Evolutionary conservation across 2,113 vertebrate species (phyloP), one percentile per base, ranked within the genome.

Genomic region (Acrocephalus arundinaceus): DNA sequence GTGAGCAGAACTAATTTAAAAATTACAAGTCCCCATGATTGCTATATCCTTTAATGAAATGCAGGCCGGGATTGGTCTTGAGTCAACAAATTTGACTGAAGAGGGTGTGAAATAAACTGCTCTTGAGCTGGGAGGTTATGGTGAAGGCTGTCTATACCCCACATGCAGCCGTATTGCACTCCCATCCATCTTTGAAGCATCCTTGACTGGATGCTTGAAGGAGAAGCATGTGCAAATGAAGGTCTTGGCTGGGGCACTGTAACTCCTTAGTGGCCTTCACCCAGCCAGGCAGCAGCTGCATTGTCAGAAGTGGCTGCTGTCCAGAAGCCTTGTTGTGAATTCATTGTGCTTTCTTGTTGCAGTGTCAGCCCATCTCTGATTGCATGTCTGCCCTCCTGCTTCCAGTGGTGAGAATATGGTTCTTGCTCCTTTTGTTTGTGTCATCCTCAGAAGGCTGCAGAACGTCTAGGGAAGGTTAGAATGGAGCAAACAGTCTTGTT

Each of bases 191-290:
- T 93, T 10, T 61, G 70, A 31, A 54, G 23, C 73, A 82, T 81
- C 94, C 95, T 96, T 96, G 95, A 57, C 41, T 85, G 72, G 87
- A 83, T 63, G 82, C 43, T 75, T 94, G 85, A 93, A 88, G 87
- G 85, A 90, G 65, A 90, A 74, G 63, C 87, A 77, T 71, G 39
- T 89, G 85, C 61, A 71, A 71, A 25, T 11, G 39, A 93, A 72
- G 88, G 58, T 74, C 73, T 86, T 93, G 82, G 35, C 83, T 41
- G 54, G 71, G 55, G 39, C 37, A 35, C 66, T 24, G 30, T 77
- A 39, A 72, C 57, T 62, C 61, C 31, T 46, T 6, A 8, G 68
- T 25, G 73, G 65, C 94, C 94, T 93, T 96, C 93, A 81, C 85
- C 68, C 49, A 71, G 72, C 16, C 13, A 13, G n/a, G 67, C 90